Evolutionary conservation across 2,888 invertebrate species (phyloP).

Genomic region (Agonopterix arenella): DNA sequence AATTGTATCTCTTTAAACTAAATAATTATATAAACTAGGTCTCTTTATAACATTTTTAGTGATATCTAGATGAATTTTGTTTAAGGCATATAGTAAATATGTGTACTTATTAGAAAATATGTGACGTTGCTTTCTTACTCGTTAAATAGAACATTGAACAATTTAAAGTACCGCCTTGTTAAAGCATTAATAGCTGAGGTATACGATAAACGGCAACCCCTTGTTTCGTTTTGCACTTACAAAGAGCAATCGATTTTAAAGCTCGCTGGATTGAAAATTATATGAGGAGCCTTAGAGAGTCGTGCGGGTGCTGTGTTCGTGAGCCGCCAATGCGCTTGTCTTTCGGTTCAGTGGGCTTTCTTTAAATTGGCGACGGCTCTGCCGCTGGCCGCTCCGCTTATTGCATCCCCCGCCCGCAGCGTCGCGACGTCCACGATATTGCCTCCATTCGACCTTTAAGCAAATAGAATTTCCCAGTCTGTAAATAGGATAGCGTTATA

Average conservation of each 20-base stretch:
- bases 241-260: constrained; percentile 75
- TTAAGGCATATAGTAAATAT: no score
- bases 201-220: constrained; percentile 36
- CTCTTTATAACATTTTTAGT: no score
- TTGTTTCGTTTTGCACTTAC: constrained; percentile 68
- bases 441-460: constrained; percentile 73
- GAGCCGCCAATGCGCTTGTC: constrained; percentile 77
- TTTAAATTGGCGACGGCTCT: constrained; percentile 76
- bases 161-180: constrained; percentile 32
- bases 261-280: constrained; percentile 77
- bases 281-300: constrained; percentile 68
- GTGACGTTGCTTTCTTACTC: neutral
- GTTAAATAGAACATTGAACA: neutral
- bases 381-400: constrained; percentile 70
- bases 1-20: no score
- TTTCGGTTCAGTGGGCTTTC: constrained; percentile 78
- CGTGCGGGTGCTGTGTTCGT: constrained; percentile 58
- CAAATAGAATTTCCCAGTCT: constrained; percentile 71
- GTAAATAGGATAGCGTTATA: constrained; percentile 68
- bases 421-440: constrained; percentile 72
- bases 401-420: constrained; percentile 70
- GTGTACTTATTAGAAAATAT: no score
- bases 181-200: constrained; percentile 49
- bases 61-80: no score
- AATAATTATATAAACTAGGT: no score